Percentiles rank a stretch among this genome's conserved stretches.
Conservation (phyloP, 2,113 vertebrate genomes). For the Anas platyrhynchos region DNA sequence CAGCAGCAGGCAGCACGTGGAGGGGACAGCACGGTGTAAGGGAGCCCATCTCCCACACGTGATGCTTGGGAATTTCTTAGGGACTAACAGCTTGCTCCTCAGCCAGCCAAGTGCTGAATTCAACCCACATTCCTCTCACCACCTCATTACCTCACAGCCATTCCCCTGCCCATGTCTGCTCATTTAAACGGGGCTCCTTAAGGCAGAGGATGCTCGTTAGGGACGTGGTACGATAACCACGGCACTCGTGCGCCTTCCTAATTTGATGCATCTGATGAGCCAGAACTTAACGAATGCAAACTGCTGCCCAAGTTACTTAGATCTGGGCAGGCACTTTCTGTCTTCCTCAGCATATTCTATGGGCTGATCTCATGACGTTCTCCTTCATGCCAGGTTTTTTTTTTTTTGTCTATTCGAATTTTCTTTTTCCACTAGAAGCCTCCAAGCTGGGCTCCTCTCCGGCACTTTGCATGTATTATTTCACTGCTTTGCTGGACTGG, state of each 20-base stretch:
- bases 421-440: constrained; percentile 62
- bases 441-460: constrained; percentile 49
- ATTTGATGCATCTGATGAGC: constrained; percentile 55
- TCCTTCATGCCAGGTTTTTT: constrained; percentile 12
- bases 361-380: constrained; percentile 46
- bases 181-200: background rate
- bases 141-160: constrained; percentile 33
- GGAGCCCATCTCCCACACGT: background rate
- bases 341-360: constrained; percentile 55
- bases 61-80: background rate
- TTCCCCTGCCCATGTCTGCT: background rate
- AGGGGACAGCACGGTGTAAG: background rate
- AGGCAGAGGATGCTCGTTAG: constrained; percentile 33
- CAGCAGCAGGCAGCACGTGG: background rate
- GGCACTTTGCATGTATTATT: constrained; percentile 15
- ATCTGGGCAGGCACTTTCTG: constrained; percentile 43
- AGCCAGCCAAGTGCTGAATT: constrained; percentile 18
- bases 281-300: constrained; percentile 54
- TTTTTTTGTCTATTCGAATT: constrained; percentile 26
- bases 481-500: constrained; percentile 35
- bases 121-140: constrained; percentile 24
- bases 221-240: background rate
- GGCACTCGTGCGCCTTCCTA: background rate
- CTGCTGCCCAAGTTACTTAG: constrained; percentile 40
- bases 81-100: background rate